Conservation (phyloP, 2,797 vertebrate genomes). For the Cuculus canorus region DNA sequence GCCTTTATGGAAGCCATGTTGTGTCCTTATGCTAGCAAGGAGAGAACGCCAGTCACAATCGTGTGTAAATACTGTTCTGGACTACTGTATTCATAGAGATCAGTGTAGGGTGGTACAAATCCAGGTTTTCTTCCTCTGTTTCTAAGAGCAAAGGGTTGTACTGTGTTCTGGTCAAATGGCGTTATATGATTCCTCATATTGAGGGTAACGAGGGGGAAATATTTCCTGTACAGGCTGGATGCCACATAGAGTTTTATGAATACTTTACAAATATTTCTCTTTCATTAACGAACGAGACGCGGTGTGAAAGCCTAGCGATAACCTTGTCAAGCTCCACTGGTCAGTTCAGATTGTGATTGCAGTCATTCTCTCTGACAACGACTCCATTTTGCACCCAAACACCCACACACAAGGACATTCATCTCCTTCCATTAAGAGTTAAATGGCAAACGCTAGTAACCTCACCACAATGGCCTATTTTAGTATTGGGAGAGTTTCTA, state of each 20-base stretch:
- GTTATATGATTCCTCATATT: constrained; percentile 78
- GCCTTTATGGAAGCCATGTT: constrained; percentile 83
- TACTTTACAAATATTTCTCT: background rate
- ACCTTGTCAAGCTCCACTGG: constrained; percentile 40
- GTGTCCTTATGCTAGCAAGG: constrained; percentile 80
- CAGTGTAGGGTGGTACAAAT: constrained; percentile 8
- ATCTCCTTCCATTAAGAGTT: constrained; percentile 75
- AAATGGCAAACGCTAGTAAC: constrained; percentile 74
- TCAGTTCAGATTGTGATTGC: constrained; percentile 15
- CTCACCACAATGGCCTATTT: constrained; percentile 90
- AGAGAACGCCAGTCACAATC: constrained; percentile 4
- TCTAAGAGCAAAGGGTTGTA: constrained; percentile 23
- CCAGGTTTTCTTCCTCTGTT: background rate
- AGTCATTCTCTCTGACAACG: constrained; percentile 36
- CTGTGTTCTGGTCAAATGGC: constrained; percentile 7
- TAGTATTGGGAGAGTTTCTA: constrained; percentile 65
- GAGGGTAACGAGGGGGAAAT: constrained; percentile 61
- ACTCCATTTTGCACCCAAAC: background rate
- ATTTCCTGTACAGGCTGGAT: constrained; percentile 12
- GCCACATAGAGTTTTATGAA: background rate
- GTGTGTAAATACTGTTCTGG: background rate
- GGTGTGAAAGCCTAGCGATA: background rate
- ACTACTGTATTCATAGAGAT: background rate
- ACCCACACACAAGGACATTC: constrained; percentile 1
- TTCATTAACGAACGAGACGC: constrained; percentile 42